A percentile compares a stretch with the other conserved stretches of the same genome.
phyloP scores from a whole-genome alignment of 2,797 vertebrate genomes.

The Rhinella marina region DNA sequence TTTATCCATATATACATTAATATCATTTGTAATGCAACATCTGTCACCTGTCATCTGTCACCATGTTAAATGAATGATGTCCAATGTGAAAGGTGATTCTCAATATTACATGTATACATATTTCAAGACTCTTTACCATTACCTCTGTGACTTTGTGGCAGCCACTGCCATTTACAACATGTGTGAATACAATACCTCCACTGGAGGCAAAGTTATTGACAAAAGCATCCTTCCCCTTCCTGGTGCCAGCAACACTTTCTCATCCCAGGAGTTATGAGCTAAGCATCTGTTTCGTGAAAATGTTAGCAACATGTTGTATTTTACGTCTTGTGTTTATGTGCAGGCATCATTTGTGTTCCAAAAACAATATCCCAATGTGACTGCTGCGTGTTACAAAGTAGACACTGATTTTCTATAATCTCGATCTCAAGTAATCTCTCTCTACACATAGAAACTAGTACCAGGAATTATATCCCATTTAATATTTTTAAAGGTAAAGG shows the following conservation, averaged over 20 bases:
- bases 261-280: conserved; percentile 8
- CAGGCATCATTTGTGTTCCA: not conserved
- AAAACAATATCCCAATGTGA: not conserved
- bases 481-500: too few relatives aligned
- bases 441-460: too few relatives aligned
- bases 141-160: not conserved
- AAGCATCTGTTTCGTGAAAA: not conserved
- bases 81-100: not conserved
- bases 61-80: not conserved
- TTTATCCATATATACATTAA: too few relatives aligned
- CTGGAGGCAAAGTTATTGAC: conserved; percentile 24
- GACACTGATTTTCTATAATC: too few relatives aligned
- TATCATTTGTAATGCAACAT: too few relatives aligned
- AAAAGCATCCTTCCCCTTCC: conserved; percentile 1
- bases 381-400: not conserved
- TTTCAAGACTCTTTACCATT: too few relatives aligned
- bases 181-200: conserved; percentile 1
- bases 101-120: not conserved
- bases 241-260: conserved; percentile 15
- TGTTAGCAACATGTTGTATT: conserved; percentile 1
- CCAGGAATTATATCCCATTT: too few relatives aligned
- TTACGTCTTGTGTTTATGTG: not conserved
- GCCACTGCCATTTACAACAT: not conserved
- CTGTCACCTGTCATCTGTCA: too few relatives aligned
- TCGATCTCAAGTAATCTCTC: too few relatives aligned